phyloP scores from a whole-genome alignment of 2,113 vertebrate species.

The Forbesichthys papilliferus region DNA sequence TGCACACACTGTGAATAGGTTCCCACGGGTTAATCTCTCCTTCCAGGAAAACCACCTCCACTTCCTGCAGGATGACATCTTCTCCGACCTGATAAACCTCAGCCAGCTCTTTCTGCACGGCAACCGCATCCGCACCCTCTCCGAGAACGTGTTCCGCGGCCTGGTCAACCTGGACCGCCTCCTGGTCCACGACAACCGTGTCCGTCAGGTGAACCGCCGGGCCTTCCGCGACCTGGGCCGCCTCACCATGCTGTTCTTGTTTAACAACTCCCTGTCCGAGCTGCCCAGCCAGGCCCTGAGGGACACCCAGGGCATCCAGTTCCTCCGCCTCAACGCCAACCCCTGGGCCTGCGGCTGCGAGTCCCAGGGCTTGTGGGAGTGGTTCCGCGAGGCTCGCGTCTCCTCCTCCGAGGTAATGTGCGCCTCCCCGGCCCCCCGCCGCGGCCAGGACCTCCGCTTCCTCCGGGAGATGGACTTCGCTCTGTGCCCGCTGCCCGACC shows the following conservation, averaged over 20 bases:
- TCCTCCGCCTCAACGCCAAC: slow-evolving; percentile 94
- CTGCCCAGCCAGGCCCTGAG: slow-evolving; percentile 88
- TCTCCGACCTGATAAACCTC: slow-evolving; percentile 93
- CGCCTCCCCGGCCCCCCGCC: slow-evolving; percentile 81
- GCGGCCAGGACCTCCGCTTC: slow-evolving; percentile 86
- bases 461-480: slow-evolving; percentile 88
- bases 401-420: slow-evolving; percentile 91
- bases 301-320: slow-evolving; percentile 88
- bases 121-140: slow-evolving; percentile 90
- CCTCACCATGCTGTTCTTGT: slow-evolving; percentile 96
- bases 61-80: slow-evolving; percentile 95
- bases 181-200: slow-evolving; percentile 91
- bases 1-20: not conserved
- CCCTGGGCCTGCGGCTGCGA: slow-evolving; percentile 98
- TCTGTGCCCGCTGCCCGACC: slow-evolving; percentile 82
- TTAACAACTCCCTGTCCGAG: slow-evolving; percentile 93
- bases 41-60: slow-evolving; percentile 90
- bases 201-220: slow-evolving; percentile 85
- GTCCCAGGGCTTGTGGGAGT: slow-evolving; percentile 88
- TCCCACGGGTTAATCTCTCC: not conserved
- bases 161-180: slow-evolving; percentile 92
- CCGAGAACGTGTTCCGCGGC: slow-evolving; percentile 90
- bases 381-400: slow-evolving; percentile 86
- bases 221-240: slow-evolving; percentile 88
- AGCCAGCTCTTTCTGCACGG: slow-evolving; percentile 95